These are phyloP conservation scores for Ia io DNA, from an alignment of 2,113 vertebrate species.

Conservation along the genomic window DNA sequence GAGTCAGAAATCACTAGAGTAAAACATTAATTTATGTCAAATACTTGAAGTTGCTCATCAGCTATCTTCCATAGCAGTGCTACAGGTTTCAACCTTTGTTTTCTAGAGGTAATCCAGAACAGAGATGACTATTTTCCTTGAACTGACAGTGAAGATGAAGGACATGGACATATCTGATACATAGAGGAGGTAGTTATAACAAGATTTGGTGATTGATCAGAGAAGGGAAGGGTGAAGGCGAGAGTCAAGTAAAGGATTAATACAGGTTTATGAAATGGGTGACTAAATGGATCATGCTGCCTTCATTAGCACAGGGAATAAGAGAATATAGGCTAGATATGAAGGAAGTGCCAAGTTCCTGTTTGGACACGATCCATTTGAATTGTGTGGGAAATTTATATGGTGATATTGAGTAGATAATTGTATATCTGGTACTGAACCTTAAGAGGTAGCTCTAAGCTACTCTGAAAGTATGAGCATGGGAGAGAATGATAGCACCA, in stretches of 20 bases:
- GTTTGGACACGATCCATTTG: background rate
- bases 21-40: background rate
- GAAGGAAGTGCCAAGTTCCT: background rate
- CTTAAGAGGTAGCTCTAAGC: background rate
- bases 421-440: background rate
- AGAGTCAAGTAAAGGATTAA: background rate
- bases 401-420: background rate
- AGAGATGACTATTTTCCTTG: background rate
- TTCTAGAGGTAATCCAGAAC: background rate
- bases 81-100: background rate
- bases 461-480: background rate
- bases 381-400: background rate
- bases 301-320: background rate
- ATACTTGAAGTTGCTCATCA: background rate
- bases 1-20: background rate
- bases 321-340: background rate
- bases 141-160: background rate
- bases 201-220: background rate
- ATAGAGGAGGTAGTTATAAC: background rate
- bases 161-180: background rate
- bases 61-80: too few relatives aligned
- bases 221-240: background rate
- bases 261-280: background rate
- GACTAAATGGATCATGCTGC: too few relatives aligned
- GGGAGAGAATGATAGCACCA: background rate